Percentiles rank a stretch among this genome's conserved stretches.
These are phyloP conservation scores for Elegia similella DNA, from an alignment of 2,888 invertebrate genomes.

Conservation along the genomic window DNA sequence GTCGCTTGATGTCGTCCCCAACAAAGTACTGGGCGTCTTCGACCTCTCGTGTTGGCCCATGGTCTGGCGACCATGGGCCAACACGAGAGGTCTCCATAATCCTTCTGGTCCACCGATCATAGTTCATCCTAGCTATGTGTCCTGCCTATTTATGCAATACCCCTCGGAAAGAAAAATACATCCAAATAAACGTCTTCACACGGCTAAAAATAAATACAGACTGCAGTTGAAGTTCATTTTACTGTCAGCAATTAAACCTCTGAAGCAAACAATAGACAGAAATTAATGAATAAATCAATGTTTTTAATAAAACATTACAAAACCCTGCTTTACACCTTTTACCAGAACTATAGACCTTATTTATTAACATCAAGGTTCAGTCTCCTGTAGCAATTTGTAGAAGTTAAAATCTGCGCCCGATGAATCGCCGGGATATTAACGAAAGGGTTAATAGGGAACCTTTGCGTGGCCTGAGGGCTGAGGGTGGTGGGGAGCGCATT, in stretches of 20 bases:
- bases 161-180: too few relatives aligned
- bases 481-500: neutral
- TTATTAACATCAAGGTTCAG: neutral
- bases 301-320: neutral
- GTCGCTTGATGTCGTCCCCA: too few relatives aligned
- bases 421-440: constrained; percentile 8
- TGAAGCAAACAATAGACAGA: neutral
- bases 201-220: too few relatives aligned
- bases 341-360: neutral
- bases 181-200: too few relatives aligned
- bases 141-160: too few relatives aligned
- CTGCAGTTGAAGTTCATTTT: neutral
- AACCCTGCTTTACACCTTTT: neutral
- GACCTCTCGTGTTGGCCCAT: too few relatives aligned
- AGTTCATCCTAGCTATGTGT: too few relatives aligned
- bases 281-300: constrained; percentile 6
- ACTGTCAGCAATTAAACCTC: neutral
- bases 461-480: neutral
- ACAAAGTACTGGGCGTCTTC: too few relatives aligned
- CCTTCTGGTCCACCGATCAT: too few relatives aligned
- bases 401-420: constrained; percentile 6
- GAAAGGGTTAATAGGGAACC: constrained; percentile 9
- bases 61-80: too few relatives aligned
- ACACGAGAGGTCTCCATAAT: too few relatives aligned
- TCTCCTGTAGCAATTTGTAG: neutral